These are phyloP conservation scores for Paramormyrops kingsleyae DNA, from an alignment of 2,113 vertebrate genomes.

Conservation along the genomic window DNA sequence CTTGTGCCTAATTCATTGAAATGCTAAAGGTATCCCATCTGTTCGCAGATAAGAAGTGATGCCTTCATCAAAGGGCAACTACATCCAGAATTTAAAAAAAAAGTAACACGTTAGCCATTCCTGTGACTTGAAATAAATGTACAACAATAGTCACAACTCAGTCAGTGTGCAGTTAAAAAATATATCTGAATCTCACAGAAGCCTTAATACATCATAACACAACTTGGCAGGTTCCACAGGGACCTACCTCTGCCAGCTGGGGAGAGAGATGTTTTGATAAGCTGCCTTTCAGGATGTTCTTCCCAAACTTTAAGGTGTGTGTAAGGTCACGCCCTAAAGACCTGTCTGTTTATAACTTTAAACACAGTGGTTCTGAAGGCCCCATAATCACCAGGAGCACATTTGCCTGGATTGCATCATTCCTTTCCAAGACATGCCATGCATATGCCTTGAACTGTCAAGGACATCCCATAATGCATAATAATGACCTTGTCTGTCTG, in stretches of 20 bases:
- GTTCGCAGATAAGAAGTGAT: neutral
- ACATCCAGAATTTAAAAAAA: neutral
- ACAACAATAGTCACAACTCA: neutral
- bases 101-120: neutral
- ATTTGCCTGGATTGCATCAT: neutral
- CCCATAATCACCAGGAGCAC: neutral
- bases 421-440: neutral
- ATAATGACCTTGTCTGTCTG: neutral
- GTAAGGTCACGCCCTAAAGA: neutral
- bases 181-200: neutral
- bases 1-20: neutral
- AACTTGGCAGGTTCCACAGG: neutral
- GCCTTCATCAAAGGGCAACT: neutral
- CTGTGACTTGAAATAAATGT: neutral
- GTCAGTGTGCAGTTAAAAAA: neutral
- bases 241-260: neutral
- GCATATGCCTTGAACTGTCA: slow-evolving; percentile 1
- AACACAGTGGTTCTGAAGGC: neutral
- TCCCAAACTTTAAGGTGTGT: neutral
- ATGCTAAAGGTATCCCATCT: neutral
- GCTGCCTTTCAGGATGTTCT: neutral
- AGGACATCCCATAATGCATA: neutral
- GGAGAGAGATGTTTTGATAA: neutral
- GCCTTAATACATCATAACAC: neutral
- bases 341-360: neutral